phyloP scores from a whole-genome alignment of 2,113 vertebrate species.

The Psittacula cyanocephala region DNA sequence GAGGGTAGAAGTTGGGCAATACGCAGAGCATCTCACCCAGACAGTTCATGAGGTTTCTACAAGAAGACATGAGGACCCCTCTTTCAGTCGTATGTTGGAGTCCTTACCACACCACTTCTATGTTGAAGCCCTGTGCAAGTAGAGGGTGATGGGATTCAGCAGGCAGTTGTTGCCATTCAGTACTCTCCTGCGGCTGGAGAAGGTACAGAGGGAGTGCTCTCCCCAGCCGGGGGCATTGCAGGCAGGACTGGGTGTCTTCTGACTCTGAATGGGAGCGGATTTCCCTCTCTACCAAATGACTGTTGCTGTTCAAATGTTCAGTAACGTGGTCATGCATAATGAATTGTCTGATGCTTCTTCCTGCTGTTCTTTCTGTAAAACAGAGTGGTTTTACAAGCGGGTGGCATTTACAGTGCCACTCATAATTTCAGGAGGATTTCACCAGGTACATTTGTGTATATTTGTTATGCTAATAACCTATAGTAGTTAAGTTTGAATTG shows the following conservation, averaged over 20 bases:
- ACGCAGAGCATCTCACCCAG: background rate
- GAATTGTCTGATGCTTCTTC: background rate
- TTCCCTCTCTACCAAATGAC: background rate
- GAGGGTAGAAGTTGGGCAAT: background rate
- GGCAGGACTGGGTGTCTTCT: background rate
- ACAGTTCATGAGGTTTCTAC: background rate
- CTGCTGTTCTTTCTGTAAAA: background rate
- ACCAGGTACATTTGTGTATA: background rate
- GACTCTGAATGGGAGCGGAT: background rate
- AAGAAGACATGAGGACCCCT: background rate
- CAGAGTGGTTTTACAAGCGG: background rate
- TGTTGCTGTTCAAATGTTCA: background rate
- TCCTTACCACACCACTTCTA: no score
- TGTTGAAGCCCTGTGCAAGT: background rate
- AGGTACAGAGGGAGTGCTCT: rapidly evolving
- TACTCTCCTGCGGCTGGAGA: rapidly evolving
- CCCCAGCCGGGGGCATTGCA: background rate
- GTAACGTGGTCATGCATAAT: background rate
- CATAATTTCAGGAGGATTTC: background rate
- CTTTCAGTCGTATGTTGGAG: rapidly evolving
- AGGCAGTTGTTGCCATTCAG: rapidly evolving
- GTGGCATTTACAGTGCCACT: background rate
- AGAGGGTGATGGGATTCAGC: rapidly evolving
- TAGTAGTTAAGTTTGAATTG: conserved; percentile 1
- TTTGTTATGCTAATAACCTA: conserved; percentile 17